These are phyloP conservation scores for Phymatocera aterrima DNA, from an alignment of 2,888 invertebrate genomes.

Conservation along the genomic window DNA sequence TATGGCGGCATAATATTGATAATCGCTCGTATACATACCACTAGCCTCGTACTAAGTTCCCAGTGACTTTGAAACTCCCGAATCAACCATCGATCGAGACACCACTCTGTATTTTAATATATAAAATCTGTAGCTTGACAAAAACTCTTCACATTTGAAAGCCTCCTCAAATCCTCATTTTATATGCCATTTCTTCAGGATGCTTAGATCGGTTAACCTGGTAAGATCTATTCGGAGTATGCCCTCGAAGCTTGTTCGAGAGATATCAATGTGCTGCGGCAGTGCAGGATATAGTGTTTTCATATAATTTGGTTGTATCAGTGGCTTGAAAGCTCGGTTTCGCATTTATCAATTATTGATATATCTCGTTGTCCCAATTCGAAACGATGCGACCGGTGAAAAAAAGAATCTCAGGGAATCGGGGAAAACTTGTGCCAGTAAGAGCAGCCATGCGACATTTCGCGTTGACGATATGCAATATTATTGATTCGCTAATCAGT, in stretches of 20 bases:
- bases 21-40: no score
- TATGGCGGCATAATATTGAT: no score
- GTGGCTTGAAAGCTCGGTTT: neutral
- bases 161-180: no score
- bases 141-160: no score
- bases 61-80: no score
- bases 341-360: neutral
- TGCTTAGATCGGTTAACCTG: neutral
- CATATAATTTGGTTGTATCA: neutral
- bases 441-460: neutral
- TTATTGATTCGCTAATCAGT: constrained; percentile 7
- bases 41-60: no score
- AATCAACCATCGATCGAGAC: no score
- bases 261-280: neutral
- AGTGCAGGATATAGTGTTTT: neutral
- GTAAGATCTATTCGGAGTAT: neutral
- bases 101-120: no score
- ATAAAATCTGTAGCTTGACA: no score
- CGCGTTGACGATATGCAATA: neutral
- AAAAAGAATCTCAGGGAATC: neutral
- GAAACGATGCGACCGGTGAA: neutral
- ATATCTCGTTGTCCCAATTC: neutral
- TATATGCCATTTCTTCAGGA: no score
- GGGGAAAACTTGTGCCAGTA: neutral
- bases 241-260: no score